Conservation (phyloP, 2,113 vertebrate genomes). For the Cephalopterus ornatus region DNA sequence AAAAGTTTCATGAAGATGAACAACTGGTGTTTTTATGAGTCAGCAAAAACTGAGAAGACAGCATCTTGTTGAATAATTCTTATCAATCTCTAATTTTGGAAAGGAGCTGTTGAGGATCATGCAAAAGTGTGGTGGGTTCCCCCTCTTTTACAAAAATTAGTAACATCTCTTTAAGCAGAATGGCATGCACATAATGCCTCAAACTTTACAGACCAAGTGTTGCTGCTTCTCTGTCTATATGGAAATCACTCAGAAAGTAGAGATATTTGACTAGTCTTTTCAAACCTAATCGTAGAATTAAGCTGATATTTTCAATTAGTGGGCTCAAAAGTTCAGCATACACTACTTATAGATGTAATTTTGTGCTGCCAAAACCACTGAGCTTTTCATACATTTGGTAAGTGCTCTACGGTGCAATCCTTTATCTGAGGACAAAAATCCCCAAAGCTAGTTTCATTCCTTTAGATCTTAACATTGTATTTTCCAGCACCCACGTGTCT, state of each 20-base stretch:
- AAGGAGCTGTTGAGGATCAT: background rate
- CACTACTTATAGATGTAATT: background rate
- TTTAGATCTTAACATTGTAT: background rate
- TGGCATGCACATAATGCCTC: background rate
- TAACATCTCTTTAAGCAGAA: background rate
- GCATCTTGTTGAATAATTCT: background rate
- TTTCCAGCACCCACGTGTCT: background rate
- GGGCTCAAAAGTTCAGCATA: background rate
- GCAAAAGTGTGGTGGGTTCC: background rate
- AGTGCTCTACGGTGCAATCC: background rate
- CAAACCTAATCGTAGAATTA: background rate
- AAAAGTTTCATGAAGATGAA: background rate
- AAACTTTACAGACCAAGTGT: background rate
- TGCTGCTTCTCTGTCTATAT: background rate
- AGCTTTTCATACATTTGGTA: background rate
- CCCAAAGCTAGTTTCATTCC: background rate
- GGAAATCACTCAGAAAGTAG: background rate
- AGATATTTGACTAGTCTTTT: background rate
- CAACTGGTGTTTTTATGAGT: background rate
- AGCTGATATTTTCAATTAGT: background rate
- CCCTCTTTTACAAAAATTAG: background rate
- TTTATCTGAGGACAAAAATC: background rate
- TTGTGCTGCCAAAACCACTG: background rate
- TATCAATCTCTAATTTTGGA: background rate
- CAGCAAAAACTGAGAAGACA: background rate